Conservation (phyloP, 2,113 vertebrate species). For the Prionailurus viverrinus region DNA sequence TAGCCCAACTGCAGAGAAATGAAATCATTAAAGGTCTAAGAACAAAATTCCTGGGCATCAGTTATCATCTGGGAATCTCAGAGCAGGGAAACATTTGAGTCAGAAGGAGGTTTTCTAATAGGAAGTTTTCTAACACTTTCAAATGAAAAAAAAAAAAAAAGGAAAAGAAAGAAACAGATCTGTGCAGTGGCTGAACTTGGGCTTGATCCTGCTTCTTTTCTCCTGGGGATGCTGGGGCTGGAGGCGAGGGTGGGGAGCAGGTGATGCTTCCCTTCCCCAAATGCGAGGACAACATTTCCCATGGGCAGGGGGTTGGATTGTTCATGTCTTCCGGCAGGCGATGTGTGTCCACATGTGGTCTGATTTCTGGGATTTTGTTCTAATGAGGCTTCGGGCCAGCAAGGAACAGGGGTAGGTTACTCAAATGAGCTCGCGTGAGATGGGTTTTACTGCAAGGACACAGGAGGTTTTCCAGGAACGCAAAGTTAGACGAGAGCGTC, state of each 20-base stretch:
- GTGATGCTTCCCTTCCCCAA: not conserved
- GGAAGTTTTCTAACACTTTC: not conserved
- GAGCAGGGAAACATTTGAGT: not conserved
- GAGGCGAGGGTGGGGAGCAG: not conserved
- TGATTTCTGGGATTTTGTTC: not conserved
- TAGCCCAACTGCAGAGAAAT: not conserved
- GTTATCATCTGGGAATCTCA: not conserved
- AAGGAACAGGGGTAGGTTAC: not conserved
- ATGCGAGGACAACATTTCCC: not conserved
- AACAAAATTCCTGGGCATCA: not conserved
- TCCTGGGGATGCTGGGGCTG: not conserved
- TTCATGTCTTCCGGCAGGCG: not conserved
- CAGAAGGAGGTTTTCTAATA: conserved; percentile 13
- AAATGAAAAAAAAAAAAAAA: not conserved
- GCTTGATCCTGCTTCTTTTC: not conserved
- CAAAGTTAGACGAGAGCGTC: not conserved
- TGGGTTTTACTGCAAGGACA: not conserved
- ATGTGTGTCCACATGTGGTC: no score
- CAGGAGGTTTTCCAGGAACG: not conserved
- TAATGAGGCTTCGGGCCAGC: not conserved
- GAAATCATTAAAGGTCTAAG: not conserved
- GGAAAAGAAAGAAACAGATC: not conserved
- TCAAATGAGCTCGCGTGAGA: not conserved
- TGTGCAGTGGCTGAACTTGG: not conserved
- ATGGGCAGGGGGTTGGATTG: not conserved